Evolutionary conservation across 2,113 vertebrate genomes (phyloP).

Genomic region (Gavialis gangeticus): DNA sequence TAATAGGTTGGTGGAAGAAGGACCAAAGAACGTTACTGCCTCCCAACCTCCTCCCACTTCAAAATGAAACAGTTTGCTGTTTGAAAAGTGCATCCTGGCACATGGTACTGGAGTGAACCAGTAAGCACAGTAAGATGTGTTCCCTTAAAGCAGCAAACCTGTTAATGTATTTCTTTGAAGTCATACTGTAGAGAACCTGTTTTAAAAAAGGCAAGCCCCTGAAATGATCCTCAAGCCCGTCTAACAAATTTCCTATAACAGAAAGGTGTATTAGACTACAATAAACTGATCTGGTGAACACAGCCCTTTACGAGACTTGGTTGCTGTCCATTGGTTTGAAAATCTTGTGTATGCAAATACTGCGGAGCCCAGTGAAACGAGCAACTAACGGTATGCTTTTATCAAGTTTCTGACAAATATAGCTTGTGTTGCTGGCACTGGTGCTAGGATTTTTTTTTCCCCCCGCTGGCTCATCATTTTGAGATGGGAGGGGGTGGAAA

Average conservation of each 20-base stretch:
- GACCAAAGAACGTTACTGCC: constrained; percentile 65
- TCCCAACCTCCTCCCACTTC: constrained; percentile 44
- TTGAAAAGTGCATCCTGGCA: constrained; percentile 51
- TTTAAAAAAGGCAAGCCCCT: constrained; percentile 59
- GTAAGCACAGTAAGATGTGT: constrained; percentile 41
- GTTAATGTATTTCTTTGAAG: constrained; percentile 51
- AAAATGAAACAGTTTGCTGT: constrained; percentile 64
- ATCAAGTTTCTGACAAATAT: constrained; percentile 49
- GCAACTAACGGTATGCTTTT: constrained; percentile 25
- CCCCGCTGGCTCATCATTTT: background rate
- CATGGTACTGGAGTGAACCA: constrained; percentile 26
- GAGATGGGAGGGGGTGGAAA: background rate
- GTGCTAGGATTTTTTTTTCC: background rate
- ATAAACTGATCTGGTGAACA: constrained; percentile 58
- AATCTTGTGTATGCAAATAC: constrained; percentile 67
- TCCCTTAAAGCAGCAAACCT: constrained; percentile 60
- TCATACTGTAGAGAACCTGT: constrained; percentile 45
- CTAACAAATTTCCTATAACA: constrained; percentile 65
- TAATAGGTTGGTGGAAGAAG: constrained; percentile 69
- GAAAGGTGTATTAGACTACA: background rate
- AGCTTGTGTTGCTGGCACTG: background rate
- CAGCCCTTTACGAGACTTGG: constrained; percentile 67
- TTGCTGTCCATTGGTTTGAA: constrained; percentile 71
- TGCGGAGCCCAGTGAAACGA: constrained; percentile 53
- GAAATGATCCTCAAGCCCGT: constrained; percentile 66